Evolutionary conservation across 2,888 invertebrate genomes (phyloP).

Genomic region (Rosalia funebris): DNA sequence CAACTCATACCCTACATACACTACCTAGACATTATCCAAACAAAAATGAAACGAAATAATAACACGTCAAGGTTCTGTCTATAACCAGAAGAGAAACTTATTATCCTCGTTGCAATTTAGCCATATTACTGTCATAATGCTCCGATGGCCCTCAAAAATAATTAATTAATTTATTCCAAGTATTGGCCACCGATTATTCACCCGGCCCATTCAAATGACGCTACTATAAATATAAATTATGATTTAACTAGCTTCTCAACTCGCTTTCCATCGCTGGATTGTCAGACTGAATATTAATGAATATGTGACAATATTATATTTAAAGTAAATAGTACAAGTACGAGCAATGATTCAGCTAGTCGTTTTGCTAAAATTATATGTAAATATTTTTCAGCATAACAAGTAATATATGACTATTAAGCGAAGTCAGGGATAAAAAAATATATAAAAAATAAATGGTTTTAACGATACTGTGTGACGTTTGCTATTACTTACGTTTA

Average conservation of each 20-base stretch:
- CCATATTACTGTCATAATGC: no score
- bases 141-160: not conserved
- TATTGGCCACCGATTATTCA: not conserved
- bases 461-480: no score
- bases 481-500: no score
- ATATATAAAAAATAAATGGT: no score
- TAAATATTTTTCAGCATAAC: slow-evolving; percentile 35
- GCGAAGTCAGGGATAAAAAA: no score
- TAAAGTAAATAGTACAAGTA: not conserved
- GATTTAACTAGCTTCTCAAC: not conserved
- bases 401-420: no score
- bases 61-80: no score
- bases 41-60: no score
- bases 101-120: no score
- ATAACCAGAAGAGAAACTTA: no score
- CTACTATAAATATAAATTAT: not conserved
- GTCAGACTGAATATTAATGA: not conserved
- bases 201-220: not conserved
- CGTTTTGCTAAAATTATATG: not conserved
- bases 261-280: not conserved
- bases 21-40: no score
- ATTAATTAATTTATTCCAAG: not conserved
- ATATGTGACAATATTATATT: not conserved
- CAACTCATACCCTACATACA: no score
- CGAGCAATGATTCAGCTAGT: not conserved